Conservation (phyloP, 2,797 vertebrate genomes). For the Synaphobranchus kaupii region DNA sequence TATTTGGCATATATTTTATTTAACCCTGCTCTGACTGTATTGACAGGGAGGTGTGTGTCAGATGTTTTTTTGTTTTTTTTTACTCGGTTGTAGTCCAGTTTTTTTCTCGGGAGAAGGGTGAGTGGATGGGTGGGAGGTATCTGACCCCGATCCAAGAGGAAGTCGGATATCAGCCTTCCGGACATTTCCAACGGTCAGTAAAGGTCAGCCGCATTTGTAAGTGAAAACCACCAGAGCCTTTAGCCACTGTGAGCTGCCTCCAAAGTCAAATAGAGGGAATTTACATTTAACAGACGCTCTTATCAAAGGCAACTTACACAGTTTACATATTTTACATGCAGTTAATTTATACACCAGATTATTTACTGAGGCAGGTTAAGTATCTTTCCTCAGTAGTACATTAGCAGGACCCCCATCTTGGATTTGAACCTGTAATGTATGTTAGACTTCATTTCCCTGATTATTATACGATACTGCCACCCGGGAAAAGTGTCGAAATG, state of each 20-base stretch:
- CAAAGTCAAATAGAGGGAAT: slow-evolving; percentile 1
- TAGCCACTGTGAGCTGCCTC: not conserved
- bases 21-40: not conserved
- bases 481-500: no score
- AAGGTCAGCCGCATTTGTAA: not conserved
- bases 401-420: no score
- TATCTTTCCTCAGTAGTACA: no score
- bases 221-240: not conserved
- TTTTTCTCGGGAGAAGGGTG: not conserved
- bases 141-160: not conserved
- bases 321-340: no score
- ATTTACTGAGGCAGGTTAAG: no score
- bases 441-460: no score
- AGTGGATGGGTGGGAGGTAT: not conserved
- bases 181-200: not conserved
- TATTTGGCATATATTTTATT: not conserved
- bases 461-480: no score
- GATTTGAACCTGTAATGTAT: no score
- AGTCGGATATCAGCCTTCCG: not conserved
- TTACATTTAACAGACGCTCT: no score
- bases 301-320: no score
- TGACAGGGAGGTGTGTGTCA: not conserved
- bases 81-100: not conserved
- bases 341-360: no score
- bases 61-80: not conserved